Percentiles rank a stretch among this genome's conserved stretches.
Evolutionary conservation across 2,797 vertebrate species (phyloP).

Genomic region (Ctenosaura bakeri): DNA sequence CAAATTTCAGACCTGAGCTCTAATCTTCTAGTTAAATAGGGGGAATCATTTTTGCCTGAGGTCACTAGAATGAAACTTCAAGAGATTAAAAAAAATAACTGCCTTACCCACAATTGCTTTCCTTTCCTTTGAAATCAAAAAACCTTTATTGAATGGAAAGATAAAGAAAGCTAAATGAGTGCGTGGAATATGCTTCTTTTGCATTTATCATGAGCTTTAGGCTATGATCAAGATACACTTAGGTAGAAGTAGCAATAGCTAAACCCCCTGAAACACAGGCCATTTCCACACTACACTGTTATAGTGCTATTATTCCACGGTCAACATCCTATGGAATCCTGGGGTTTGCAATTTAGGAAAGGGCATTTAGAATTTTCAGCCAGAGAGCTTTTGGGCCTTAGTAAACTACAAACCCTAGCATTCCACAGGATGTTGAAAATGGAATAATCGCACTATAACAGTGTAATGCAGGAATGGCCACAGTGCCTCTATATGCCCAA

Average conservation of each 20-base stretch:
- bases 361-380: too few species aligned
- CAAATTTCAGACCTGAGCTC: slow-evolving; percentile 69
- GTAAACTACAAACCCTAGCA: too few species aligned
- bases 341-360: too few species aligned
- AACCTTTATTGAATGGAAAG: slow-evolving; percentile 50
- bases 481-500: background rate
- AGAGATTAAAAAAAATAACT: slow-evolving; percentile 74
- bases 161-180: slow-evolving; percentile 27
- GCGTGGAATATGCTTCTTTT: background rate
- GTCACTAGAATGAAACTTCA: slow-evolving; percentile 64
- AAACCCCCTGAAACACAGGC: background rate
- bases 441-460: too few species aligned
- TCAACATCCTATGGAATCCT: too few species aligned
- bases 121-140: slow-evolving; percentile 63
- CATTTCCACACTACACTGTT: too few species aligned
- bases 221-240: background rate
- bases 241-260: background rate
- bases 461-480: too few species aligned
- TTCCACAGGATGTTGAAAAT: too few species aligned
- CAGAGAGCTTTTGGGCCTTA: too few species aligned
- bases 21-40: slow-evolving; percentile 72
- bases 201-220: background rate
- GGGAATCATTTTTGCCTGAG: slow-evolving; percentile 74
- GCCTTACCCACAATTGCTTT: slow-evolving; percentile 54
- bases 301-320: too few species aligned